Base-by-base conservation (phyloP, 2,797 vertebrate genomes). In the Eutrigla gurnardus region DNA sequence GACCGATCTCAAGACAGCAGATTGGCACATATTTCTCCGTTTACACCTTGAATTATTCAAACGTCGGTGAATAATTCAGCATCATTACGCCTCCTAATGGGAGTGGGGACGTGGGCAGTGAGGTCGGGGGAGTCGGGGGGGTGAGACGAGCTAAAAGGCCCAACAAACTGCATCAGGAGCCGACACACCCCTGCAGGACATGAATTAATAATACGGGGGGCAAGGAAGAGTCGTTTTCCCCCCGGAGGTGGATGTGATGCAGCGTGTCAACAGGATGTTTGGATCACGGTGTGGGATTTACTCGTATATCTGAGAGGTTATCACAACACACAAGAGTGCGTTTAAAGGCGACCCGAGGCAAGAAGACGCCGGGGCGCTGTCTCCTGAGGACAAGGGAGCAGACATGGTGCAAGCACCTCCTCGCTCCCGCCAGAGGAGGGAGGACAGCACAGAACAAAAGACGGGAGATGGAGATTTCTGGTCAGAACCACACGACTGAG, bases 41-140 rank as follows among this genome's bases (percentile, higher is more conserved):
- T 73, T 72, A 79, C 61, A 55, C 75, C 66, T 81, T 93, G 82
- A 92, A 93, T 93, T 88, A 93, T 93, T 92, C 79, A 93, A 71
- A 80, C 75, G 32, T 15, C 17, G 1, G 80, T 93, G 72, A 93
- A 93, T 94, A 86, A 93, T 94, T 92, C 68, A 93, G 76, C 60
- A 54, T 76, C 52, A 58, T 88, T 86, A 82, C 78, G 71, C 43
- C 79, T 75, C 70, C 54, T 91, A 88, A 89, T 87, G 87, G 78
- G 73, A 68, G 76, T 15, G 42, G 65, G 71, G 79, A 81, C 65
- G 68, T 62, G 84, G 84, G 52, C 72, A 1, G 37, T 3, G 72
- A 70, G 61, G 53, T 32, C 12, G 0, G 3, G 15, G 60, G 49
- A 70, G 72, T 54, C 45, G 62, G 14, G 6, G 33, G 61, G 65